phyloP scores from a whole-genome alignment of 2,888 invertebrate genomes.

The Glyphotaelius pellucidus region DNA sequence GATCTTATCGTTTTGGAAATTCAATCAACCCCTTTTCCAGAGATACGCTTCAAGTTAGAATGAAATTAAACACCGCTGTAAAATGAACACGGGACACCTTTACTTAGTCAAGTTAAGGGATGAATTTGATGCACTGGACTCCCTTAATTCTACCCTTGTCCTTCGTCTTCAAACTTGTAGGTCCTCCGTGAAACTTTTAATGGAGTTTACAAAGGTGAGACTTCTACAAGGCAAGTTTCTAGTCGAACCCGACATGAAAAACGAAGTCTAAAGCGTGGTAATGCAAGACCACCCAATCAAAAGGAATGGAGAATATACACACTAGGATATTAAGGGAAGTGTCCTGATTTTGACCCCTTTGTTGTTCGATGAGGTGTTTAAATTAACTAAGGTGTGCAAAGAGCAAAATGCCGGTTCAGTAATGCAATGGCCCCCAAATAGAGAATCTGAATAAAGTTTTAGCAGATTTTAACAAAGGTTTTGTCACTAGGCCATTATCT shows the following conservation, averaged over 20 bases:
- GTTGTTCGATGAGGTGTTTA: not conserved
- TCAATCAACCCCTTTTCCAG: not conserved
- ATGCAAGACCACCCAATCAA: not conserved
- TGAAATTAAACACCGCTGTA: not conserved
- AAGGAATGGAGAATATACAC: not conserved
- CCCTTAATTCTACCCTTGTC: slow-evolving; percentile 43
- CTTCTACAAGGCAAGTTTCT: not conserved
- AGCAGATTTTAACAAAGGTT: not conserved
- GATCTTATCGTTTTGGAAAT: not conserved
- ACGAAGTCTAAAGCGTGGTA: not conserved
- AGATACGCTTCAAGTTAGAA: not conserved
- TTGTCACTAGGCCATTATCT: not conserved
- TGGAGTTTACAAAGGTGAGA: slow-evolving; percentile 56
- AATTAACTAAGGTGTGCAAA: not conserved
- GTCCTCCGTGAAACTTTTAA: slow-evolving; percentile 60
- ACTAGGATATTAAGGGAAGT: not conserved
- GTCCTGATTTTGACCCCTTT: not conserved
- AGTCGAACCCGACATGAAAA: not conserved
- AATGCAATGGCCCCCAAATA: not conserved
- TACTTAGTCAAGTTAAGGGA: slow-evolving; percentile 5
- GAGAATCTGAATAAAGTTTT: not conserved
- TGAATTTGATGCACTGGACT: slow-evolving; percentile 39
- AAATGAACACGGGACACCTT: not conserved
- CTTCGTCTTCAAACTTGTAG: slow-evolving; percentile 24
- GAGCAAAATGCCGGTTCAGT: not conserved